phyloP scores from a whole-genome alignment of 2,113 vertebrate species.

The Carassius gibelio region DNA sequence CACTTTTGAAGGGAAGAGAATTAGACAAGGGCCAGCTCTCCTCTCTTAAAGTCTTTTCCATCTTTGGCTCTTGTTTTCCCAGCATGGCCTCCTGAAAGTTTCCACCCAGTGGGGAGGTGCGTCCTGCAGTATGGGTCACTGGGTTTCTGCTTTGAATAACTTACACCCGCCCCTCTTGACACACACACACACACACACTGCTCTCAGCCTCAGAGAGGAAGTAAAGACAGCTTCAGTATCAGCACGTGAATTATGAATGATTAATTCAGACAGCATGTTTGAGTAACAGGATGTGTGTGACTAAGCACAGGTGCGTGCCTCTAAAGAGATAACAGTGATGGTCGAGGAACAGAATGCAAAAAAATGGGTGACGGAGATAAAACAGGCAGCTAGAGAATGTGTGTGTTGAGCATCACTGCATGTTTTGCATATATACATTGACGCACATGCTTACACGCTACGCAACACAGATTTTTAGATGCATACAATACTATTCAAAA shows the following conservation, averaged over 20 bases:
- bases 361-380: slow-evolving; percentile 62
- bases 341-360: slow-evolving; percentile 59
- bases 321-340: slow-evolving; percentile 55
- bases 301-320: neutral
- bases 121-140: slow-evolving; percentile 30
- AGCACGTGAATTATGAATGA: slow-evolving; percentile 18
- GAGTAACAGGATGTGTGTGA: slow-evolving; percentile 7
- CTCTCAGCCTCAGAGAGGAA: slow-evolving; percentile 14
- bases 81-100: slow-evolving; percentile 44
- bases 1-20: slow-evolving; percentile 41
- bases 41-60: neutral
- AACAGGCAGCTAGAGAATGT: slow-evolving; percentile 68
- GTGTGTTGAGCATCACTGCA: neutral
- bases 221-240: slow-evolving; percentile 6
- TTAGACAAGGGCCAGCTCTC: neutral
- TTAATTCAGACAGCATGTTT: neutral
- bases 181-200: neutral
- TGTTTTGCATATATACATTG: slow-evolving; percentile 1
- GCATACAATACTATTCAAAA: neutral
- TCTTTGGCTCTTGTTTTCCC: slow-evolving; percentile 16
- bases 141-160: slow-evolving; percentile 19
- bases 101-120: slow-evolving; percentile 36
- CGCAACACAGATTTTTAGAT: neutral
- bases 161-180: neutral
- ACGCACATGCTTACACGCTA: neutral